These are phyloP conservation scores for Aurelia aurita DNA, from an alignment of 30 jellyfish, hydroid and myxozoan species.

Conservation along the genomic window DNA sequence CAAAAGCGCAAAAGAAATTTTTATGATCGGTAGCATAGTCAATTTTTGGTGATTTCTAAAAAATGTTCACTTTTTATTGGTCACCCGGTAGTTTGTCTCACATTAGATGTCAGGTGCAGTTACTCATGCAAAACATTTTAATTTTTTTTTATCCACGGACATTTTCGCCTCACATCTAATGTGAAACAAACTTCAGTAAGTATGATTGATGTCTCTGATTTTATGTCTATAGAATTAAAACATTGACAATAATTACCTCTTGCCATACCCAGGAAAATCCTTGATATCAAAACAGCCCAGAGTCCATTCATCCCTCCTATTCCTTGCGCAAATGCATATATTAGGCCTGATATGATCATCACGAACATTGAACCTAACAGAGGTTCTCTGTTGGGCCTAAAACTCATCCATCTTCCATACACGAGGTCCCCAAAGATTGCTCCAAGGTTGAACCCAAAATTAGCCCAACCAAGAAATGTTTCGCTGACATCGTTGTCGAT, in stretches of 20 bases:
- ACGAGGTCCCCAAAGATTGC: slow-evolving; percentile 7
- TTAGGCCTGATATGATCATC: slow-evolving; percentile 30
- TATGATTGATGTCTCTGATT: too few relatives aligned
- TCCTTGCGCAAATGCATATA: slow-evolving; percentile 70
- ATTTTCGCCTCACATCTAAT: not conserved
- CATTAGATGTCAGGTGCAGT: too few relatives aligned
- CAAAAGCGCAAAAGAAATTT: too few relatives aligned
- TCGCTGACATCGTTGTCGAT: slow-evolving; percentile 6
- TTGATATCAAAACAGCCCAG: slow-evolving; percentile 25
- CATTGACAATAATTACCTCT: slow-evolving; percentile 2
- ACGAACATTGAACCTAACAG: slow-evolving; percentile 31
- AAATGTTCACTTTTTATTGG: too few relatives aligned
- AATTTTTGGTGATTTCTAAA: too few relatives aligned
- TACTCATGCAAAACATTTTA: too few relatives aligned
- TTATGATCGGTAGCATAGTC: too few relatives aligned
- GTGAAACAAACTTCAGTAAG: not conserved
- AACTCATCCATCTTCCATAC: slow-evolving; percentile 22
- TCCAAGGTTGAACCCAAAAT: not conserved
- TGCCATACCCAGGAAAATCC: slow-evolving; percentile 28
- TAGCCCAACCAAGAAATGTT: slow-evolving; percentile 31
- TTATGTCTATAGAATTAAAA: not conserved
- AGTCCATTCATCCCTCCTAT: slow-evolving; percentile 41
- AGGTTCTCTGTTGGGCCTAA: slow-evolving; percentile 61
- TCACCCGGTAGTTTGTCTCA: too few relatives aligned
- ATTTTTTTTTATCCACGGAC: too few relatives aligned